phyloP scores from a whole-genome alignment of 2,113 vertebrate species.

The Bothrops jararaca region DNA sequence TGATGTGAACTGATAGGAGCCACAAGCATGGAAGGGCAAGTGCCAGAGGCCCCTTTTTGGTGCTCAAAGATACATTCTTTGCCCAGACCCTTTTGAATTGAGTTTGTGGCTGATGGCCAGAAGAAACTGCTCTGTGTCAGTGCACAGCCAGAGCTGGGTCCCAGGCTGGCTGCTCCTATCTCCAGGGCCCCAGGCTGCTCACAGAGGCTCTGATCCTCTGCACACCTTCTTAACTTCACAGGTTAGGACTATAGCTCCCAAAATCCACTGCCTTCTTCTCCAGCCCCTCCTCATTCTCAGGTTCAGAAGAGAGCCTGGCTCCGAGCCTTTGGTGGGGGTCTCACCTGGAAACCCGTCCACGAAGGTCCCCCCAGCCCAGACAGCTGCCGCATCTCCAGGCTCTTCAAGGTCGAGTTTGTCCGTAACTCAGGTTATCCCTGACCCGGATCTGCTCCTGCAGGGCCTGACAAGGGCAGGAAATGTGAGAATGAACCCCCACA shows the following conservation, averaged over 20 bases:
- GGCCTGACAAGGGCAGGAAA: conserved; percentile 43
- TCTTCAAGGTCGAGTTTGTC: conserved; percentile 78
- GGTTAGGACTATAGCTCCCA: background rate
- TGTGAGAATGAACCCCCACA: background rate
- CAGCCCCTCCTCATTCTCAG: background rate
- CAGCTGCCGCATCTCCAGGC: conserved; percentile 75
- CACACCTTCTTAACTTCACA: background rate
- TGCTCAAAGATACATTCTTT: background rate
- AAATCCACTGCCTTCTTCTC: background rate
- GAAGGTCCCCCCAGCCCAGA: conserved; percentile 75
- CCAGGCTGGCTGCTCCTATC: background rate
- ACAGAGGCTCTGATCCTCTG: background rate
- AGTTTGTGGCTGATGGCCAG: background rate
- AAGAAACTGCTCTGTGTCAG: background rate
- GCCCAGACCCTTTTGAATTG: background rate
- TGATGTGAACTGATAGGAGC: background rate
- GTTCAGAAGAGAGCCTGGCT: too few relatives aligned
- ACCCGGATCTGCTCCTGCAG: conserved; percentile 79
- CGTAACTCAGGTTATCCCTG: conserved; percentile 76
- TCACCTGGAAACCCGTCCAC: conserved; percentile 76
- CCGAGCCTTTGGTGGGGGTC: background rate
- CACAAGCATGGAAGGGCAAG: background rate
- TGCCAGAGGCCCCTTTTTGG: background rate
- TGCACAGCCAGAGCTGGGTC: too few relatives aligned
- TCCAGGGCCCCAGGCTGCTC: background rate